Evolutionary conservation across 2,888 invertebrate genomes (phyloP).

Genomic region (Cerastis rubricosa): DNA sequence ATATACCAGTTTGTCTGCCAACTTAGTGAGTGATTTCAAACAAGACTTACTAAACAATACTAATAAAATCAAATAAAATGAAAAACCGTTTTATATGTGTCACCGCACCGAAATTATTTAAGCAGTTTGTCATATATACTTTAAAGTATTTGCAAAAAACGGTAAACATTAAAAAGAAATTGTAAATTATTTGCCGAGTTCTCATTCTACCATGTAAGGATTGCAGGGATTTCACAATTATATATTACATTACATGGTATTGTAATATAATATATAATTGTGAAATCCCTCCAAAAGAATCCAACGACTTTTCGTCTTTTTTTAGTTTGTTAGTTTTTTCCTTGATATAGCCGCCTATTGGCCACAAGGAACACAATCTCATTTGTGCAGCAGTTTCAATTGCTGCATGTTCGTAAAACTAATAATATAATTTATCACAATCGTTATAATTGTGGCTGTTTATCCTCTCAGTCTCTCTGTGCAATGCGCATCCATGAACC

Average conservation of each 20-base stretch:
- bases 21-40: slow-evolving; percentile 1
- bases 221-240: too few species aligned
- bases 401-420: not conserved
- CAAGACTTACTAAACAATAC: not conserved
- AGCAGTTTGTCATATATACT: not conserved
- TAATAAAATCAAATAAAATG: not conserved
- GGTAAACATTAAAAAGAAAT: not conserved
- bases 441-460: slow-evolving; percentile 1
- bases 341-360: not conserved
- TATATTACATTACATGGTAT: too few species aligned
- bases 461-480: slow-evolving; percentile 6
- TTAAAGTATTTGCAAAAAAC: not conserved
- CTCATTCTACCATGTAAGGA: not conserved
- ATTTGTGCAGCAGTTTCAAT: slow-evolving; percentile 4
- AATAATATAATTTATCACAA: slow-evolving; percentile 11
- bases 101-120: not conserved
- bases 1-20: not conserved
- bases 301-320: not conserved
- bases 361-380: not conserved
- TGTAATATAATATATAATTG: too few species aligned
- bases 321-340: not conserved
- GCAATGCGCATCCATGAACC: slow-evolving; percentile 17
- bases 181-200: not conserved
- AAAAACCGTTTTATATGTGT: not conserved
- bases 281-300: not conserved